Conservation (phyloP, 2,797 vertebrate genomes). For the Peromyscus aztecus region DNA sequence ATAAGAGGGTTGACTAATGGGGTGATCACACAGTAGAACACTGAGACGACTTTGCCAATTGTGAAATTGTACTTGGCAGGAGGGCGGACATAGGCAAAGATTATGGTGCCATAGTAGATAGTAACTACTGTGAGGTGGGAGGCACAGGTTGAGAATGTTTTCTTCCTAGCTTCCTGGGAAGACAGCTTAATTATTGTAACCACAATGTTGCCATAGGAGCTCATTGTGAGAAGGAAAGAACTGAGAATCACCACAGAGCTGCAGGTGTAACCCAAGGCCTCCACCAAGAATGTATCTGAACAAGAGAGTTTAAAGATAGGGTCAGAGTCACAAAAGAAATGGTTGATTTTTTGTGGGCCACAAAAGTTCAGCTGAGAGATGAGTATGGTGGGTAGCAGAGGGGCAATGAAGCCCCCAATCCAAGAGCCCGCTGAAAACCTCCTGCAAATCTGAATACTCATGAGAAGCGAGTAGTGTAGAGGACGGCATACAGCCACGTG, state of each 20-base stretch:
- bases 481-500: constrained; percentile 78
- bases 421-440: constrained; percentile 54
- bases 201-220: constrained; percentile 77
- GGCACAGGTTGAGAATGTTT: constrained; percentile 80
- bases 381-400: constrained; percentile 44
- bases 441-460: constrained; percentile 58
- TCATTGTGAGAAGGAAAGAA: constrained; percentile 76
- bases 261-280: constrained; percentile 69
- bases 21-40: constrained; percentile 77
- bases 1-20: constrained; percentile 78
- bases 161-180: constrained; percentile 55
- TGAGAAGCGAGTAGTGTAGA: constrained; percentile 77
- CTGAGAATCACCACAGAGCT: constrained; percentile 74
- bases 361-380: constrained; percentile 76
- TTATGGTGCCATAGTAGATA: constrained; percentile 79
- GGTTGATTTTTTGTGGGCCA: constrained; percentile 73
- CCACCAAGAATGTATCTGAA: constrained; percentile 69
- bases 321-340: constrained; percentile 82
- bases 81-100: constrained; percentile 75
- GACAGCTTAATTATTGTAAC: constrained; percentile 63
- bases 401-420: constrained; percentile 72
- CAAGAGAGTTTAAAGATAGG: constrained; percentile 80
- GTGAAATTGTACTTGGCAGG: constrained; percentile 72
- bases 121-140: constrained; percentile 75
- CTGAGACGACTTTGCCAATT: constrained; percentile 61